These are phyloP conservation scores for Periphyllus acericola DNA, from an alignment of 2,888 invertebrate genomes.

Conservation along the genomic window DNA sequence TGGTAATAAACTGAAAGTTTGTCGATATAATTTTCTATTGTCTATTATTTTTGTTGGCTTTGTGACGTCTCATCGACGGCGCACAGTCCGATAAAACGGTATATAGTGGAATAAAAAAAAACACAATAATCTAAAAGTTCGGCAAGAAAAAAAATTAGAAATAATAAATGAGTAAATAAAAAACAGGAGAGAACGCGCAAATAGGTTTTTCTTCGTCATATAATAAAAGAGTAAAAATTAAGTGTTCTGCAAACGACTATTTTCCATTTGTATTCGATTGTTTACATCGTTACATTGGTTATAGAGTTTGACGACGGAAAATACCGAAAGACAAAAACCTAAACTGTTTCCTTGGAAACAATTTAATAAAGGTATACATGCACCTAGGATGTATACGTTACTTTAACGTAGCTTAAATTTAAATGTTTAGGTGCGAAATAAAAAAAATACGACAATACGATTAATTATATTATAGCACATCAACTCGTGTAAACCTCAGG, in stretches of 20 bases:
- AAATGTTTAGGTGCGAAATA: too few relatives aligned
- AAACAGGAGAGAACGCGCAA: not conserved
- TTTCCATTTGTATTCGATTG: not conserved
- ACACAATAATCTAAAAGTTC: slow-evolving; percentile 31
- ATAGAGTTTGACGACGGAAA: not conserved
- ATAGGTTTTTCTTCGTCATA: not conserved
- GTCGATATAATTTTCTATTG: slow-evolving; percentile 46
- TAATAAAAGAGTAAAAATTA: slow-evolving; percentile 33
- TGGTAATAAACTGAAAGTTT: slow-evolving; percentile 43
- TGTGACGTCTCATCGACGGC: not conserved
- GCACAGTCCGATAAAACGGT: not conserved
- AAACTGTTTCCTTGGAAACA: too few relatives aligned
- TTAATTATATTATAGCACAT: too few relatives aligned
- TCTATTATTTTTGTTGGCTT: slow-evolving; percentile 7
- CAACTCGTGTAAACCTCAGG: too few relatives aligned
- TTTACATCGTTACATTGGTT: not conserved
- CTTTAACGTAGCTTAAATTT: too few relatives aligned
- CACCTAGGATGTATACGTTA: too few relatives aligned
- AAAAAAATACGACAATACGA: too few relatives aligned
- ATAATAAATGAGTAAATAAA: slow-evolving; percentile 25
- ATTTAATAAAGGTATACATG: too few relatives aligned
- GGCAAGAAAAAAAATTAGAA: slow-evolving; percentile 3
- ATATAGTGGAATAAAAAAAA: slow-evolving; percentile 1
- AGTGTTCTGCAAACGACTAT: not conserved
- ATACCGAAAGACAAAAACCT: too few relatives aligned